A percentile compares a stretch with the other conserved stretches of the same genome.
These are phyloP conservation scores for Temnopleurus reevesii DNA, from an alignment of 53 echinoderm and acorn worm genomes.

Conservation along the genomic window DNA sequence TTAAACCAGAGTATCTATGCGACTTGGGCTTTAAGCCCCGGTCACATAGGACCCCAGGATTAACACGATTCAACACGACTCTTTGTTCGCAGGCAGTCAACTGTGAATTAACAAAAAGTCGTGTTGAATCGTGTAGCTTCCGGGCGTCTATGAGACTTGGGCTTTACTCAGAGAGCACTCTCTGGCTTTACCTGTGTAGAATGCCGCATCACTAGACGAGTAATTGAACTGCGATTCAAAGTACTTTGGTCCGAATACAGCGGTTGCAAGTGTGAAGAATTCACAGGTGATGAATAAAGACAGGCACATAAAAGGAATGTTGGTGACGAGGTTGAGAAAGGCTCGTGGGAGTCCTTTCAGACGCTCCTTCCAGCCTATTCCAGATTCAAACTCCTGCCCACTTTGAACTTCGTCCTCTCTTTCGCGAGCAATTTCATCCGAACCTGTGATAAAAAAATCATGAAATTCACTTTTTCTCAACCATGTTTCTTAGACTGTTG, in stretches of 20 bases:
- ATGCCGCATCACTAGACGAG: conserved; percentile 72
- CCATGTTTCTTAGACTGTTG: no score
- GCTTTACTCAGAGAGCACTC: no score
- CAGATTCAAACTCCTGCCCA: conserved; percentile 63
- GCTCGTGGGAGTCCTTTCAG: conserved; percentile 67
- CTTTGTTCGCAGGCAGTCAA: no score
- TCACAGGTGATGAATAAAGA: background rate
- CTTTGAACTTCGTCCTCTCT: conserved; percentile 56
- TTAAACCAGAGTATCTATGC: no score
- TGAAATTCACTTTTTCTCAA: no score
- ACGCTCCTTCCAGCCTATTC: conserved; percentile 36
- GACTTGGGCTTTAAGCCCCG: no score
- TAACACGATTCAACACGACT: no score
- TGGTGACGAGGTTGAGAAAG: background rate
- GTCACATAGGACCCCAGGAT: no score
- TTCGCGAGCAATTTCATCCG: conserved; percentile 25
- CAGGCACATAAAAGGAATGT: conserved; percentile 33
- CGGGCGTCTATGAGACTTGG: no score
- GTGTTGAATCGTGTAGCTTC: no score
- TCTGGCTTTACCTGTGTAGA: conserved; percentile 81
- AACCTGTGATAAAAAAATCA: conserved; percentile 20
- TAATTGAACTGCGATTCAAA: conserved; percentile 47
- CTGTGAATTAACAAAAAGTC: no score
- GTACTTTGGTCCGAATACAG: conserved; percentile 19
- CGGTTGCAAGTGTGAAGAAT: background rate